Conservation (phyloP, 1,140 invertebrate genomes). For the Globodera ellingtonae region DNA sequence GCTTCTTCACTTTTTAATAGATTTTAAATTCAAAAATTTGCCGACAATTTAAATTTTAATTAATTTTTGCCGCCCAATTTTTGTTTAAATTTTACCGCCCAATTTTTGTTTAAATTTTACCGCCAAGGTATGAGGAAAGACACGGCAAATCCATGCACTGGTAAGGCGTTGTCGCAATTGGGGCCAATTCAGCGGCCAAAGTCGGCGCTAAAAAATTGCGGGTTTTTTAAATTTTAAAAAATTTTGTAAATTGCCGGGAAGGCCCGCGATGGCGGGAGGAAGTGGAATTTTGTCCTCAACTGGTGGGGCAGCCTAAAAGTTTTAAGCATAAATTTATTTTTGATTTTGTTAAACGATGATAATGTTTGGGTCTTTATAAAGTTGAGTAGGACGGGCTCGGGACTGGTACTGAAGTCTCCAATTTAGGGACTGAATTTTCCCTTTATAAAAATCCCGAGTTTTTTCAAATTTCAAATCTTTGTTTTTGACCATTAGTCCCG, state of each 20-base stretch:
- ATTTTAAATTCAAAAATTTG: not conserved
- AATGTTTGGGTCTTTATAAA: too few relatives aligned
- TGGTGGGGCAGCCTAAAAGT: constrained; percentile 35
- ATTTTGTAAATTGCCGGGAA: constrained; percentile 16
- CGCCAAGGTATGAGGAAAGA: constrained; percentile 29
- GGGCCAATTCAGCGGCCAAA: constrained; percentile 14
- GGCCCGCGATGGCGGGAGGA: constrained; percentile 46
- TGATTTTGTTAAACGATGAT: too few relatives aligned
- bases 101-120: not conserved
- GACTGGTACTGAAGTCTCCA: too few relatives aligned
- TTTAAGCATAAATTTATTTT: not conserved
- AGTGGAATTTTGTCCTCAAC: constrained; percentile 40
- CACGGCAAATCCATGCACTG: constrained; percentile 37
- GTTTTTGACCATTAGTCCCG: too few relatives aligned
- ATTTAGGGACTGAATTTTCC: too few relatives aligned
- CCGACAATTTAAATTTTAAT: not conserved
- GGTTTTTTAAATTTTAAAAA: not conserved
- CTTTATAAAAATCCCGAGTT: too few relatives aligned
- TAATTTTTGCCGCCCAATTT: not conserved
- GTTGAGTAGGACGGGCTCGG: too few relatives aligned
- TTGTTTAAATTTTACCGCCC: not conserved
- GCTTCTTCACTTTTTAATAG: constrained; percentile 1
- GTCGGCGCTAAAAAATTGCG: constrained; percentile 14
- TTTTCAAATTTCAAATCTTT: too few relatives aligned
- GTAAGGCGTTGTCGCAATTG: constrained; percentile 31